A percentile compares a stretch with the other conserved stretches of the same genome.
These are phyloP conservation scores for Melanotaenia maccullochi DNA, from an alignment of 2,797 vertebrate species.

Conservation along the genomic window DNA sequence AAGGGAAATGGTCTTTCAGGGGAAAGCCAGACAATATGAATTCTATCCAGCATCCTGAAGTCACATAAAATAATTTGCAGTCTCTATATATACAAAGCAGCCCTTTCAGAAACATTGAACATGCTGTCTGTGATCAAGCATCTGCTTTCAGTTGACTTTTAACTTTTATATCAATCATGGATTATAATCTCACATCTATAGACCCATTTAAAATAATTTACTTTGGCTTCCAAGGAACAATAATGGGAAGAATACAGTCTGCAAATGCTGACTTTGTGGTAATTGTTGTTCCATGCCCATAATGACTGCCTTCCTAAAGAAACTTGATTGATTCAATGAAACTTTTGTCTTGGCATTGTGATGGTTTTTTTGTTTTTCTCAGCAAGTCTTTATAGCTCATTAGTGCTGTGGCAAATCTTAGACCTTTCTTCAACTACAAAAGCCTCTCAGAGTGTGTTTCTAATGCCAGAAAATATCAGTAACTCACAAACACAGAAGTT, in stretches of 20 bases:
- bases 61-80: conserved; percentile 33
- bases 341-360: conserved; percentile 31
- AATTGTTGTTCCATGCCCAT: conserved; percentile 20
- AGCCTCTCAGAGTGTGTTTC: conserved; percentile 7
- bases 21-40: conserved; percentile 47
- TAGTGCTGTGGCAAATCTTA: conserved; percentile 40
- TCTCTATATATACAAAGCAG: conserved; percentile 25
- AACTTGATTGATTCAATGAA: conserved; percentile 48
- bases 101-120: conserved; percentile 8
- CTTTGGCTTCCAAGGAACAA: conserved; percentile 54
- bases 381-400: conserved; percentile 53
- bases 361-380: conserved; percentile 41
- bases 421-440: conserved; percentile 36
- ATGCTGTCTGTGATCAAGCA: conserved; percentile 41
- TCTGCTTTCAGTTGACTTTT: conserved; percentile 58
- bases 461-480: conserved; percentile 32
- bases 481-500: conserved; percentile 9
- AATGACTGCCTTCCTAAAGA: conserved; percentile 47
- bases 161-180: conserved; percentile 48
- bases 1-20: conserved; percentile 45
- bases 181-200: conserved; percentile 42
- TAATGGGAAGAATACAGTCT: background rate
- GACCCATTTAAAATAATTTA: conserved; percentile 48
- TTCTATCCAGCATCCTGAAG: conserved; percentile 28
- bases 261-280: background rate